A percentile compares a stretch with the other conserved stretches of the same genome.
Conservation (phyloP, 2,888 invertebrate species). For the Phrixothrix hirtus region DNA sequence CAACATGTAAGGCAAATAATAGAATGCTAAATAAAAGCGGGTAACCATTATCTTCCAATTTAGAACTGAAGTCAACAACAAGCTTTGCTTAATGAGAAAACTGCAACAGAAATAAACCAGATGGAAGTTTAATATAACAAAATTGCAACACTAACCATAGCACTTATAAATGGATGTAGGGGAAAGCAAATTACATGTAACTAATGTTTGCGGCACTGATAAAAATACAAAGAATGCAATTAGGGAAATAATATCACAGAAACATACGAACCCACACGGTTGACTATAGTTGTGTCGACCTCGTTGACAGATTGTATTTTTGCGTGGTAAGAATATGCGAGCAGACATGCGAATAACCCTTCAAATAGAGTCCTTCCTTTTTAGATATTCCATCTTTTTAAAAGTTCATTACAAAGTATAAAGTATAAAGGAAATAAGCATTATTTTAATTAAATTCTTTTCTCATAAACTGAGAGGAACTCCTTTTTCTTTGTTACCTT, state of each 20-base stretch:
- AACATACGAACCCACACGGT: slow-evolving; percentile 44
- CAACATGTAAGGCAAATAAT: too few relatives aligned
- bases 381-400: neutral
- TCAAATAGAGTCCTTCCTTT: slow-evolving; percentile 27
- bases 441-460: too few relatives aligned
- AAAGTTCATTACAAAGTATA: slow-evolving; percentile 3
- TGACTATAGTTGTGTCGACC: slow-evolving; percentile 40
- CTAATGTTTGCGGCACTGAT: slow-evolving; percentile 39
- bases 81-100: slow-evolving; percentile 8
- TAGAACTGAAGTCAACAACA: slow-evolving; percentile 2
- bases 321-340: slow-evolving; percentile 44
- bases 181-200: slow-evolving; percentile 34
- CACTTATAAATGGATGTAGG: slow-evolving; percentile 14
- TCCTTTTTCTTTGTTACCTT: too few relatives aligned
- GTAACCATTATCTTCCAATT: slow-evolving; percentile 10
- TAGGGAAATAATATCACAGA: slow-evolving; percentile 41
- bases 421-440: neutral
- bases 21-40: too few relatives aligned
- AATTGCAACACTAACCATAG: slow-evolving; percentile 22
- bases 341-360: slow-evolving; percentile 44
- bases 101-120: slow-evolving; percentile 14
- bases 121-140: slow-evolving; percentile 25
- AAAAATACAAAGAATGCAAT: slow-evolving; percentile 42
- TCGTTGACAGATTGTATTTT: slow-evolving; percentile 47
- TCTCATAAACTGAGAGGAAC: too few relatives aligned